phyloP scores from a whole-genome alignment of 2,888 invertebrate genomes.

The Iselma pallidipennis region DNA sequence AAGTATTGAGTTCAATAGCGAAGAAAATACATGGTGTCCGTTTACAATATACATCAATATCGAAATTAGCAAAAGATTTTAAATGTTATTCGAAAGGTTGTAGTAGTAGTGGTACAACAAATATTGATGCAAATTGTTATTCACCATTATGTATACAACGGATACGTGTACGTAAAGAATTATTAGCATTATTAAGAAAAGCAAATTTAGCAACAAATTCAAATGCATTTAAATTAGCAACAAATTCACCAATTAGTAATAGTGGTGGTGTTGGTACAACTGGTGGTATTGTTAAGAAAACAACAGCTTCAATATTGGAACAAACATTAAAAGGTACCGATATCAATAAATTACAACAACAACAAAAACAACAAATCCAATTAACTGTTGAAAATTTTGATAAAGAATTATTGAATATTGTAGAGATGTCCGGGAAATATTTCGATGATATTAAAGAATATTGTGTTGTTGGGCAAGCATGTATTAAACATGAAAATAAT shows the following conservation, averaged over 20 bases:
- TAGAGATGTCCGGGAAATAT: constrained; percentile 65
- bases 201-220: constrained; percentile 63
- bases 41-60: constrained; percentile 70
- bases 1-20: constrained; percentile 63
- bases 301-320: constrained; percentile 65
- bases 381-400: constrained; percentile 61
- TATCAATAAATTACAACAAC: constrained; percentile 36
- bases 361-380: constrained; percentile 25
- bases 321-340: constrained; percentile 68
- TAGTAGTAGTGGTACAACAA: constrained; percentile 60
- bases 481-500: constrained; percentile 30
- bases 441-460: constrained; percentile 56
- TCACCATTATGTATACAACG: constrained; percentile 81
- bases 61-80: constrained; percentile 71
- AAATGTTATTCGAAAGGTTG: constrained; percentile 75
- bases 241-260: constrained; percentile 31
- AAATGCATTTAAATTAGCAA: constrained; percentile 57
- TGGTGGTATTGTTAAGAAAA: no score
- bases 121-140: constrained; percentile 68
- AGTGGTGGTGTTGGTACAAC: constrained; percentile 25
- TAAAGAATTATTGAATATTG: constrained; percentile 65
- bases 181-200: constrained; percentile 65
- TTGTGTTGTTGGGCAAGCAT: constrained; percentile 42
- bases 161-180: constrained; percentile 69
- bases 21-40: constrained; percentile 72